Conservation (phyloP, 2,113 vertebrate species). For the Murina feae region DNA sequence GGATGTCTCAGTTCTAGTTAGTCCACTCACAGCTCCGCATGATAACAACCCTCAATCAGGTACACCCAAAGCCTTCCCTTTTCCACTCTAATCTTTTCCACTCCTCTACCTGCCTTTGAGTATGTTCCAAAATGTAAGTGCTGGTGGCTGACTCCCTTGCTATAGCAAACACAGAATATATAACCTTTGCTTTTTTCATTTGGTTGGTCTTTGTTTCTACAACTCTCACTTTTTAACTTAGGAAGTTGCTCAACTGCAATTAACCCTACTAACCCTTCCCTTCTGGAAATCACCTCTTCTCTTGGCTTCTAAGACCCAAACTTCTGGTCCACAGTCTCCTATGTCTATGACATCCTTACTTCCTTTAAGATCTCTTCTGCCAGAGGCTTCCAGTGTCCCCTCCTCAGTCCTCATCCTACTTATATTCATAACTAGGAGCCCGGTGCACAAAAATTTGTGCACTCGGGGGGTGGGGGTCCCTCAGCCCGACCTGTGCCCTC, state of each 20-base stretch:
- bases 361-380: not conserved
- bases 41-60: too few relatives aligned
- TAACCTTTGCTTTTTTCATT: not conserved
- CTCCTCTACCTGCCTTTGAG: not conserved
- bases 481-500: too few relatives aligned
- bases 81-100: not conserved
- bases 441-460: too few relatives aligned
- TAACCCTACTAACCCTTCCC: too few relatives aligned
- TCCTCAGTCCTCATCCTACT: not conserved
- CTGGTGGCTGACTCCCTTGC: not conserved
- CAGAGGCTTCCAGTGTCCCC: not conserved
- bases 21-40: too few relatives aligned
- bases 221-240: not conserved
- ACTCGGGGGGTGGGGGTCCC: too few relatives aligned
- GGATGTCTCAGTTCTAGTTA: not conserved
- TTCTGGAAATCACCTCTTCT: not conserved
- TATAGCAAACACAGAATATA: not conserved
- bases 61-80: too few relatives aligned
- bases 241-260: not conserved
- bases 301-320: not conserved
- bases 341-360: not conserved
- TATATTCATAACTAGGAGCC: not conserved
- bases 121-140: not conserved
- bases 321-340: not conserved
- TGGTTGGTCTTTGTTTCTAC: not conserved